Base-by-base conservation (phyloP, 2,113 vertebrate genomes). In the Tragelaphus imberbis region DNA sequence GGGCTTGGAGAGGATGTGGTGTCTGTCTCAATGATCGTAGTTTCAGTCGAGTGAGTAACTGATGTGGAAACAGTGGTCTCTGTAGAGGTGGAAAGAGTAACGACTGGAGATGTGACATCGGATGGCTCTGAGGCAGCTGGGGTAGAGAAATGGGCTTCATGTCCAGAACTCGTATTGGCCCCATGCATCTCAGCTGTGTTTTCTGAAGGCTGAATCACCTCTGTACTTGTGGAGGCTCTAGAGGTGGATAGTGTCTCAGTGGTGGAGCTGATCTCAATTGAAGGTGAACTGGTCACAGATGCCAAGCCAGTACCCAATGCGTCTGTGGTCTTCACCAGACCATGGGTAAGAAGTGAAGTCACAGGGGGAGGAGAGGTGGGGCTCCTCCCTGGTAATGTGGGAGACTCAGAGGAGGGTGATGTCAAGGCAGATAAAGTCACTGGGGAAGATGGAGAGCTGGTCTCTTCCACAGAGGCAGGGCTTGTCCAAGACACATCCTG, bases 21-120 rank as follows among this genome's bases (percentile, higher is more conserved):
- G 44, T 87, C 6, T n/a, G 14, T 23, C 15, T 15, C 49, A n/a
- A 0, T 15, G 12, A 1, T 6, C 0, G 4, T 63, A 11, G 36
- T 21, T 2, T 44, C 75, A 27, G 44, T 53, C 0, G 14, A 53
- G 28, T 2, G 27, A 84, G 79, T 0, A 1, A 4, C 2, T 59
- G 61, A 0, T 36, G 86, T 30, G 13, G 49, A 55, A 56, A 65
- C 13, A 16, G 2, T 1, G 7, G 9, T 81, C 28, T 81, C 30
- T 30, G 17, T 21, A 23, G 49, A 13, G 10, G 2, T 12, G 47
- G 79, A 81, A 51, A 3, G 14, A 53, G 17, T 3, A 11, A 81
- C 0, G 0, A 12, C 0, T 81, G 17, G 79, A 6, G 30, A 33
- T 0, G 2, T n/a, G 36, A 21, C 7, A 5, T 0, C 2, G 10